Percentiles rank a stretch among this genome's conserved stretches.
phyloP scores from a whole-genome alignment of 2,888 invertebrate genomes.

The Phortica okadai region DNA sequence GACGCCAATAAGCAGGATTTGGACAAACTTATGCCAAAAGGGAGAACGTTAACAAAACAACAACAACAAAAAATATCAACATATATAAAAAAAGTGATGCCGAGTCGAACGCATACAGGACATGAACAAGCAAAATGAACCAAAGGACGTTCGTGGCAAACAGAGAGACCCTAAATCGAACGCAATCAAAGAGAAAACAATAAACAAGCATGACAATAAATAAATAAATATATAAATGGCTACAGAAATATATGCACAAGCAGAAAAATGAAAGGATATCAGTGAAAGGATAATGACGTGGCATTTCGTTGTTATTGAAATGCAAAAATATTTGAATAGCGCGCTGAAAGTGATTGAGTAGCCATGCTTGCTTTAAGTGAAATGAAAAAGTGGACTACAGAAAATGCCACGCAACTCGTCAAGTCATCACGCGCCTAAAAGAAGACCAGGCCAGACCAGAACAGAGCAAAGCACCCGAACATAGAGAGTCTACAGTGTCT shows the following conservation, averaged over 20 bases:
- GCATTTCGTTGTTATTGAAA: conserved; percentile 46
- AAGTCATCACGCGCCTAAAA: background rate
- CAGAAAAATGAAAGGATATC: conserved; percentile 37
- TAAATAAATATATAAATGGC: conserved; percentile 58
- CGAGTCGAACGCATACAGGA: conserved; percentile 4
- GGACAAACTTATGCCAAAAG: conserved; percentile 2
- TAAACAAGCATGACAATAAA: conserved; percentile 68
- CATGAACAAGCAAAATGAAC: conserved; percentile 47
- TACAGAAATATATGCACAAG: background rate
- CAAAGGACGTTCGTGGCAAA: conserved; percentile 21
- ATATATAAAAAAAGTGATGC: background rate
- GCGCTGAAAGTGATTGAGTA: conserved; percentile 59
- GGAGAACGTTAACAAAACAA: background rate
- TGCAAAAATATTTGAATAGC: conserved; percentile 53
- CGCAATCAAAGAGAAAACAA: conserved; percentile 65
- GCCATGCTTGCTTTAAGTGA: conserved; percentile 24
- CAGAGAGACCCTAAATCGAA: conserved; percentile 34
- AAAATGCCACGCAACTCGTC: background rate
- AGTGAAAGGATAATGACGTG: conserved; percentile 62
- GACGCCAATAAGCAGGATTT: conserved; percentile 54
- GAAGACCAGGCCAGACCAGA: conserved; percentile 25
- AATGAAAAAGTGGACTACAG: background rate
- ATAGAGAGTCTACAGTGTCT: conserved; percentile 22
- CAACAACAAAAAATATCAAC: background rate
- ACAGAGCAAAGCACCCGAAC: conserved; percentile 30